Percentiles rank a stretch among this genome's conserved stretches.
Evolutionary conservation across 2,113 vertebrate genomes (phyloP).

Genomic region (Oncorhynchus keta): DNA sequence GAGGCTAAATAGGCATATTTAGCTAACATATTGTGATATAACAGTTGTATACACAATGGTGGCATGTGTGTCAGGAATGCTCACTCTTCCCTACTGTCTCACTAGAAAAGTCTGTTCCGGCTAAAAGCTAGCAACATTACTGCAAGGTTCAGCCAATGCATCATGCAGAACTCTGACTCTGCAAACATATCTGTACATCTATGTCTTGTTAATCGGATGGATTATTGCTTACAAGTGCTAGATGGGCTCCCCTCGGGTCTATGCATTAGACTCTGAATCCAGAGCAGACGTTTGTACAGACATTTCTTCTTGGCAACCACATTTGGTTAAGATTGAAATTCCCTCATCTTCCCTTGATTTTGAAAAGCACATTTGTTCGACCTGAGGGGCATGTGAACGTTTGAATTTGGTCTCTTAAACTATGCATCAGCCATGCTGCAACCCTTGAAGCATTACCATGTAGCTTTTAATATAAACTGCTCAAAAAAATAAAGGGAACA

Average conservation of each 20-base stretch:
- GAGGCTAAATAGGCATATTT: no score
- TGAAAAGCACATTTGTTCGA: constrained; percentile 26
- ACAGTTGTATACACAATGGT: no score
- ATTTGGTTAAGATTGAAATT: not conserved
- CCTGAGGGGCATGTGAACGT: constrained; percentile 30
- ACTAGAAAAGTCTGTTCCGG: not conserved
- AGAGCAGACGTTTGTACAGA: not conserved
- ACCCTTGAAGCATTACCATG: not conserved
- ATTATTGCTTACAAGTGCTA: not conserved
- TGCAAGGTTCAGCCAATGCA: not conserved
- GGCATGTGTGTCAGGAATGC: no score
- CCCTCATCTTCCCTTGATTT: constrained; percentile 1
- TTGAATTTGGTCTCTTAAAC: constrained; percentile 28
- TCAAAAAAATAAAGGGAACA: no score
- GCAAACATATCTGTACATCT: not conserved
- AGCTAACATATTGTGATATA: no score
- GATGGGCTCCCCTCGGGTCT: not conserved
- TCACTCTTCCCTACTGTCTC: no score
- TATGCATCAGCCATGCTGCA: constrained; percentile 4
- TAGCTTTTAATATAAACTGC: not conserved
- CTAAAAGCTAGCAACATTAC: not conserved
- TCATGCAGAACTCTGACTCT: not conserved
- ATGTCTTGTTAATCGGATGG: not conserved
- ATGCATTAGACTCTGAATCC: not conserved
- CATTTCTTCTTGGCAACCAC: no score